These are phyloP conservation scores for Spatulosminthurus flaviceps DNA, from an alignment of 2,888 invertebrate genomes.

Conservation along the genomic window DNA sequence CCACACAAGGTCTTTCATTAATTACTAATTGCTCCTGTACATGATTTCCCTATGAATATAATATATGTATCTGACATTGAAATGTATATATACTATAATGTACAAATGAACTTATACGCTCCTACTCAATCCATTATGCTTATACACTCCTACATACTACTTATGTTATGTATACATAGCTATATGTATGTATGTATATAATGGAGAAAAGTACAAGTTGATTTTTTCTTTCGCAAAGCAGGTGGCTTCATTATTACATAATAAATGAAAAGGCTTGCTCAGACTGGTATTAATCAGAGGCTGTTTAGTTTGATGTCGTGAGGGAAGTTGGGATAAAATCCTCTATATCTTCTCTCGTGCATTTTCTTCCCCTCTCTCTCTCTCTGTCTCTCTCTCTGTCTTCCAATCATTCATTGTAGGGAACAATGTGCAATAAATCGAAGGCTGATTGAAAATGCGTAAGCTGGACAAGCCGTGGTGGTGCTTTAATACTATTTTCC, in stretches of 20 bases:
- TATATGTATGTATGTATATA: neutral
- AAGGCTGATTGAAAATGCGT: conserved; percentile 6
- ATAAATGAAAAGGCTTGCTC: neutral
- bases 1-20: conserved; percentile 30
- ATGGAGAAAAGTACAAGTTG: neutral
- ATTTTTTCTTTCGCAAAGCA: neutral
- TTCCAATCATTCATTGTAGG: neutral
- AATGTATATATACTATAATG: too few relatives aligned
- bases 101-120: neutral
- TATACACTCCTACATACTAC: neutral
- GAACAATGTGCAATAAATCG: conserved; percentile 18
- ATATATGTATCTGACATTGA: neutral
- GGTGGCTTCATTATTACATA: neutral
- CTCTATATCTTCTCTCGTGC: too few relatives aligned
- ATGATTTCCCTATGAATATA: conserved; percentile 11
- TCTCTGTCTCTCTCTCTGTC: too few relatives aligned
- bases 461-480: neutral
- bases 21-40: conserved; percentile 27
- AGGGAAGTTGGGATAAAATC: neutral
- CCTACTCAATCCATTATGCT: too few relatives aligned
- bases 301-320: conserved; percentile 9
- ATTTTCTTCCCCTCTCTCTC: too few relatives aligned
- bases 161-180: neutral
- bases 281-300: neutral
- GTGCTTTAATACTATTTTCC: neutral